Conservation (phyloP, 2,888 invertebrate genomes). For the Lithophane socia region DNA sequence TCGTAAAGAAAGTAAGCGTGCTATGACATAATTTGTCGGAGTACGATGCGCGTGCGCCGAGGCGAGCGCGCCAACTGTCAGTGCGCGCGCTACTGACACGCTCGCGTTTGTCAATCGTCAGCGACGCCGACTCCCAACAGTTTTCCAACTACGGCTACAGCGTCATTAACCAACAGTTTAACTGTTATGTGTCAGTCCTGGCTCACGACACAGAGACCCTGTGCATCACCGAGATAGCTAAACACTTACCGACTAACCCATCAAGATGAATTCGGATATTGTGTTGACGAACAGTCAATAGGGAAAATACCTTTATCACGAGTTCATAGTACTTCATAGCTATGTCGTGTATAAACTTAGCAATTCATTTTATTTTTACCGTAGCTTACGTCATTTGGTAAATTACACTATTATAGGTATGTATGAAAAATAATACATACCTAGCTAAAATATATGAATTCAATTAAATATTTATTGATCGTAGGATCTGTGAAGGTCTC, state of each 20-base stretch:
- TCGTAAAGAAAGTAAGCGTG: conserved; percentile 65
- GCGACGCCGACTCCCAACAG: conserved; percentile 28
- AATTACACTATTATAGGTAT: background rate
- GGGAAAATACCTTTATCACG: conserved; percentile 38
- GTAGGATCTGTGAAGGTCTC: too few species aligned
- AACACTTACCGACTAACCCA: conserved; percentile 8
- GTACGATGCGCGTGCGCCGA: conserved; percentile 71
- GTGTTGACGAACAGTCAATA: conserved; percentile 15
- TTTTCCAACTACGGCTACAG: conserved; percentile 47
- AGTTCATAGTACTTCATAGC: conserved; percentile 17
- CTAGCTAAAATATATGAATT: background rate
- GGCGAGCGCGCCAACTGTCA: conserved; percentile 75
- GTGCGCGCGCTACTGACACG: conserved; percentile 75
- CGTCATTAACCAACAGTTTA: conserved; percentile 34
- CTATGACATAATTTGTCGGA: conserved; percentile 67
- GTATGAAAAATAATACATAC: background rate
- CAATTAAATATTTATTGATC: background rate
- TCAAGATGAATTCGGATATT: conserved; percentile 32
- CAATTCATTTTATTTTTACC: background rate
- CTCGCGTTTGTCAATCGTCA: conserved; percentile 48
- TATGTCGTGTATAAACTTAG: background rate
- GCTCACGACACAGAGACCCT: conserved; percentile 2
- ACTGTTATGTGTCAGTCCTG: conserved; percentile 1
- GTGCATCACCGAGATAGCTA: background rate
- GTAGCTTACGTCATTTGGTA: conserved; percentile 3